phyloP scores from a whole-genome alignment of 2,797 vertebrate species.

The Botia kubotai region DNA sequence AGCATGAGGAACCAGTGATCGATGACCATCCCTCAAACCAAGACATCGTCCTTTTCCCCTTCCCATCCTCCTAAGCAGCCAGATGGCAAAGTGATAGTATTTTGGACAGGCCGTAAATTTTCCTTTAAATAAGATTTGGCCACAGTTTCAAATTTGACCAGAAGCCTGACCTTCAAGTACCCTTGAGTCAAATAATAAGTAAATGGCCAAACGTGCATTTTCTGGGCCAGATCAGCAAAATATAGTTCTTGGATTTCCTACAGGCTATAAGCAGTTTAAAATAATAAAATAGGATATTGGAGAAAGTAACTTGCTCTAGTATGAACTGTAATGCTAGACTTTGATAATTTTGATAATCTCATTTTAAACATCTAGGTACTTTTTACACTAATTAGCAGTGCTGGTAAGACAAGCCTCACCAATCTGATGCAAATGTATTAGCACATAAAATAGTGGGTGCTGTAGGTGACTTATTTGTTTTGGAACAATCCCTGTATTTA shows the following conservation, averaged over 20 bases:
- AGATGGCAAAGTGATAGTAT: slow-evolving; percentile 65
- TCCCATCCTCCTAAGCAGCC: slow-evolving; percentile 48
- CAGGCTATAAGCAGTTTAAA: neutral
- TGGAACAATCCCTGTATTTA: slow-evolving; percentile 37
- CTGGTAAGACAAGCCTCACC: neutral
- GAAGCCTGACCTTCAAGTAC: slow-evolving; percentile 62
- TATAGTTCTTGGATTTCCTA: slow-evolving; percentile 53
- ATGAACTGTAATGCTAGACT: neutral
- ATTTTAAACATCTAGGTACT: neutral
- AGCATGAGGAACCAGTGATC: slow-evolving; percentile 19
- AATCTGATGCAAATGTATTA: neutral
- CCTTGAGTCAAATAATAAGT: slow-evolving; percentile 59
- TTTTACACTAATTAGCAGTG: neutral
- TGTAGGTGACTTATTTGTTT: slow-evolving; percentile 12
- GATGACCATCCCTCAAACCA: slow-evolving; percentile 12
- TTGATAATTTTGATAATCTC: neutral
- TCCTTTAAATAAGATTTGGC: slow-evolving; percentile 54
- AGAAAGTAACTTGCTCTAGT: neutral
- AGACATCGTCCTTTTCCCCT: slow-evolving; percentile 31
- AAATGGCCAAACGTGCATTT: slow-evolving; percentile 49
- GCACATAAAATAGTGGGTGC: neutral
- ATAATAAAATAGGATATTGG: neutral
- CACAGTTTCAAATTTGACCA: slow-evolving; percentile 58
- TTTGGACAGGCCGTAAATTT: slow-evolving; percentile 56
- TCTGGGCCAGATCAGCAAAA: slow-evolving; percentile 55